A percentile compares a stretch with the other conserved stretches of the same genome.
These are phyloP conservation scores for Okamejei kenojei DNA, from an alignment of 2,797 vertebrate species.

Conservation along the genomic window DNA sequence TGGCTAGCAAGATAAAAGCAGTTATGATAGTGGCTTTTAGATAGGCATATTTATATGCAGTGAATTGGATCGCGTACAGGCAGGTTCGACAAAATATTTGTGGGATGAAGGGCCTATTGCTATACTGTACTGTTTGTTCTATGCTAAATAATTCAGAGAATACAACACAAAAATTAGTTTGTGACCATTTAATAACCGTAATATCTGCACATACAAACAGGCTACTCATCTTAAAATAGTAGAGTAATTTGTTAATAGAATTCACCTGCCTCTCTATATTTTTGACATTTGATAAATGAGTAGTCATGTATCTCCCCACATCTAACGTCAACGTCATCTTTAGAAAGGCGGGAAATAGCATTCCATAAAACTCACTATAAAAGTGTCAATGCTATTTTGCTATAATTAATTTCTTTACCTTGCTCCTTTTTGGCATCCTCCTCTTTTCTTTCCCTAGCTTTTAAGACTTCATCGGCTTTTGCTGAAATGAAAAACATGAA, in stretches of 20 bases:
- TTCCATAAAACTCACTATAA: background rate
- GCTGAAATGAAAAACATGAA: conserved; percentile 57
- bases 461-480: conserved; percentile 84
- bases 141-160: background rate
- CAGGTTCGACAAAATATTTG: too few species aligned
- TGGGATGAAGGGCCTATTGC: too few species aligned
- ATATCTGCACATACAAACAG: background rate
- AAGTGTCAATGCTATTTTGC: background rate
- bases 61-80: too few species aligned
- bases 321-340: background rate
- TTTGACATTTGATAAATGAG: background rate
- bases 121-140: too few species aligned
- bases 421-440: conserved; percentile 80
- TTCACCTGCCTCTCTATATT: background rate
- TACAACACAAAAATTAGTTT: background rate
- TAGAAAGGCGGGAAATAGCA: background rate
- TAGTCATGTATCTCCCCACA: background rate
- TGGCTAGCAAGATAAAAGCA: too few species aligned
- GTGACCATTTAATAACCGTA: background rate
- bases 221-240: background rate
- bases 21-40: too few species aligned
- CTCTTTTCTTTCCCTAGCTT: conserved; percentile 81
- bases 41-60: too few species aligned
- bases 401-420: conserved; percentile 56
- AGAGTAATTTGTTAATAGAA: background rate